Evolutionary conservation across 2,113 vertebrate genomes (phyloP).

Genomic region (Eptesicus fuscus): DNA sequence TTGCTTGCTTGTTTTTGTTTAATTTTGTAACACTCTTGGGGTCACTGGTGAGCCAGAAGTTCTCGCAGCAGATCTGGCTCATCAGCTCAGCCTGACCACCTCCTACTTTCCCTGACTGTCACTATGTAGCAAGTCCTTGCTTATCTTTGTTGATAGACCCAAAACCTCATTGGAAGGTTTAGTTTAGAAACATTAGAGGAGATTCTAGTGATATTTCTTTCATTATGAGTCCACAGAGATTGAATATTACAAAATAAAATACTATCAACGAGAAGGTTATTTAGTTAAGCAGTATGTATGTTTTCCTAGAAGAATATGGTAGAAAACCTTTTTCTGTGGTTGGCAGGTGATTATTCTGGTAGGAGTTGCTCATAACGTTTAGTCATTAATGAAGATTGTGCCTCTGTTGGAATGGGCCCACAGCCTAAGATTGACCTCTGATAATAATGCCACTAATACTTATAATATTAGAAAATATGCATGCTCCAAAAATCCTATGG

Average conservation of each 20-base stretch:
- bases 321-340: background rate
- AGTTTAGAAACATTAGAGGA: background rate
- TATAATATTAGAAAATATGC: background rate
- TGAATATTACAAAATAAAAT: background rate
- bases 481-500: background rate
- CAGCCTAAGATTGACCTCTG: background rate
- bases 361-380: background rate
- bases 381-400: background rate
- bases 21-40: background rate
- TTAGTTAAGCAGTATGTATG: background rate
- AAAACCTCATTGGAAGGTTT: background rate
- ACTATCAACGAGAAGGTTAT: background rate
- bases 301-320: background rate
- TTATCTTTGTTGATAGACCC: background rate
- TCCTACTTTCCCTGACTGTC: background rate
- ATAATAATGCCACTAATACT: background rate
- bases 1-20: background rate
- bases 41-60: background rate
- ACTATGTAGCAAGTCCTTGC: background rate
- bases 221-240: background rate
- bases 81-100: background rate
- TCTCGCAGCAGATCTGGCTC: background rate
- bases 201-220: conserved; percentile 8
- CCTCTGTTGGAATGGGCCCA: background rate
- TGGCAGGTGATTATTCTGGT: background rate